phyloP scores from a whole-genome alignment of 2,797 vertebrate genomes.

The Mus caroli region DNA sequence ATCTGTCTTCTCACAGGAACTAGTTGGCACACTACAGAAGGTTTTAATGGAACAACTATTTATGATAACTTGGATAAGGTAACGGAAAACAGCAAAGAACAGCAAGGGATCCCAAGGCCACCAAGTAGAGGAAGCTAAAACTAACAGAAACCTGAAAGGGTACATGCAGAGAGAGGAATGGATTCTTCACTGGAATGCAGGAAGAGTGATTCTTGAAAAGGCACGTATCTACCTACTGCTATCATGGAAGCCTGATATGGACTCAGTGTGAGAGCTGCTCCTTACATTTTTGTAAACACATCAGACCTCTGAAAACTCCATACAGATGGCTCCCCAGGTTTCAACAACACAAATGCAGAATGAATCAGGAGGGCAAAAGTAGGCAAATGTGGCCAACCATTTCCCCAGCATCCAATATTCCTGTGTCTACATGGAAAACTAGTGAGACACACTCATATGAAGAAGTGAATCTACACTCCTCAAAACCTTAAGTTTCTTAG shows the following conservation, averaged over 20 bases:
- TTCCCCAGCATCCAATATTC: not conserved
- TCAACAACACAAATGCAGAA: too few relatives aligned
- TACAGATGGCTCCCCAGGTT: not conserved
- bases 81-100: not conserved
- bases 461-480: not conserved
- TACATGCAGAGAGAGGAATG: accelerated
- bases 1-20: not conserved
- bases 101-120: not conserved
- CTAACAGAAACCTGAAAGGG: too few relatives aligned
- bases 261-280: too few relatives aligned
- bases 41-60: not conserved
- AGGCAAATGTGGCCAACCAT: accelerated
- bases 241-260: too few relatives aligned
- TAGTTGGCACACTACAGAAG: not conserved
- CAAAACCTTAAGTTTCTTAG: not conserved
- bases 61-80: not conserved
- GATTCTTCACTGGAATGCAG: not conserved
- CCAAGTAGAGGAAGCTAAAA: not conserved
- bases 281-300: accelerated
- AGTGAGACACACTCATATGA: not conserved
- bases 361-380: not conserved
- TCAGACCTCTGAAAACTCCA: not conserved
- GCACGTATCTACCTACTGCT: not conserved
- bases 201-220: not conserved
- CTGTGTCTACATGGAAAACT: not conserved